These are phyloP conservation scores for Diachasmimorpha longicaudata DNA, from an alignment of 1,140 invertebrate genomes.

Conservation along the genomic window DNA sequence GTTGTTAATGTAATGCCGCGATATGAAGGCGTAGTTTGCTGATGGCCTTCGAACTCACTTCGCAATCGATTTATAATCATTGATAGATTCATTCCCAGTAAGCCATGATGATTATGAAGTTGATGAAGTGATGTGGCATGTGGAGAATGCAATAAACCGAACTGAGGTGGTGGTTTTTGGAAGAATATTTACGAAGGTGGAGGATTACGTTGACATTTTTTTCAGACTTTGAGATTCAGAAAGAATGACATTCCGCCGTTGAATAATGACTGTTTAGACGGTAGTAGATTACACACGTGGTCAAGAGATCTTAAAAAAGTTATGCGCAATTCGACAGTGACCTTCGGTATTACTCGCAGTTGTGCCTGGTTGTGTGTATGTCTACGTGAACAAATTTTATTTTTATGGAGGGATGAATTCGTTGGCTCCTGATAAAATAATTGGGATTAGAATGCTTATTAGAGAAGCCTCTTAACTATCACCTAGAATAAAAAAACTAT, in stretches of 20 bases:
- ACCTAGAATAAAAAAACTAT: too few species aligned
- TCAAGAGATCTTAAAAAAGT: constrained; percentile 4
- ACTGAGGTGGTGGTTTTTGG: too few species aligned
- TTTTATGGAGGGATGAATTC: too few species aligned
- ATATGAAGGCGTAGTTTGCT: background rate
- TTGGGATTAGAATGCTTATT: background rate
- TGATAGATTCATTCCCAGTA: constrained; percentile 2
- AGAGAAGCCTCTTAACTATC: too few species aligned
- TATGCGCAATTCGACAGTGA: background rate
- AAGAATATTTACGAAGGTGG: background rate
- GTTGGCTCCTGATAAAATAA: background rate
- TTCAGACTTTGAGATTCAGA: background rate
- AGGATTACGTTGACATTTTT: background rate
- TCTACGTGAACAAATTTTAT: background rate
- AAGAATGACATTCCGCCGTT: background rate
- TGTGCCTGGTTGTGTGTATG: background rate
- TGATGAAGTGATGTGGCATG: background rate
- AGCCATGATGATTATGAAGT: constrained; percentile 14
- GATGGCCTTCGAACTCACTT: background rate
- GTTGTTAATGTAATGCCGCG: background rate
- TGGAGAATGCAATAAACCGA: too few species aligned
- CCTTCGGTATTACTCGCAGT: constrained; percentile 6
- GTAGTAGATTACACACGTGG: background rate
- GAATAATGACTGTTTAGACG: background rate
- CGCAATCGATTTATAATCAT: constrained; percentile 11